Base-by-base conservation (phyloP, 2,113 vertebrate genomes). In the Tonatia bakeri region DNA sequence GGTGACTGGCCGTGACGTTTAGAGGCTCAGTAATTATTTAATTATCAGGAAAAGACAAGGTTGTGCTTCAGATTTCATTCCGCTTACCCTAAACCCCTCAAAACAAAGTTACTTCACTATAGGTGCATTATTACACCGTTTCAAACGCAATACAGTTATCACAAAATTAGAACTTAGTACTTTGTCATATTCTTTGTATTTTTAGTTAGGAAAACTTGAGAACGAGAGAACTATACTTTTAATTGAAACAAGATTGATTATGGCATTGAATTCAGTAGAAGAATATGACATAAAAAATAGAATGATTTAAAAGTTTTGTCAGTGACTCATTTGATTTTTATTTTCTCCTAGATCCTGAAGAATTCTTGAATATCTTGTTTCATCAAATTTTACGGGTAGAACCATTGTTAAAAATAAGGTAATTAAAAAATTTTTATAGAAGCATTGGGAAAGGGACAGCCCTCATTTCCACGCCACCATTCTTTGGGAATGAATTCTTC, bases 291-390 rank as follows among this genome's bases (percentile, higher is more conserved):
- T 47, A 47, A 67, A n/a, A 89, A 87, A 33, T 19, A 64, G 38
- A 93, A 81, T 94, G 36, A 40, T 69, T 95, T 90, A 22, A 75
- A 94, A 54, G 36, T 91, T 67, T 92, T 93, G 9, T 33, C 69
- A 89, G 9, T 72, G 45, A 88, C 56, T 93, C 54, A 93, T 1
- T 91, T 95, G 56, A 43, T n/a, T 91, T 94, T 72, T 64, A 28
- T 98, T 93, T 97, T 96, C 50, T 81, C 88, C 19, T 98, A 99
- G 99, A 99, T 98, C 99, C 99, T 14, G 99, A 99, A 97, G 99
- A 99, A 98, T 99, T 99, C 97, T 98, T 99, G 96, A 99, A 99
- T 97, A 99, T 99, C 94, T 98, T 99, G 90, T 99, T 99, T 98
- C 99, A 99, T 98, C 99, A 99, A 98, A 99, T 99, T 98, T 98